Evolutionary conservation across 1,140 invertebrate genomes (phyloP), one percentile per base, ranked within the genome.

Genomic region (Leptopilina clavipes): DNA sequence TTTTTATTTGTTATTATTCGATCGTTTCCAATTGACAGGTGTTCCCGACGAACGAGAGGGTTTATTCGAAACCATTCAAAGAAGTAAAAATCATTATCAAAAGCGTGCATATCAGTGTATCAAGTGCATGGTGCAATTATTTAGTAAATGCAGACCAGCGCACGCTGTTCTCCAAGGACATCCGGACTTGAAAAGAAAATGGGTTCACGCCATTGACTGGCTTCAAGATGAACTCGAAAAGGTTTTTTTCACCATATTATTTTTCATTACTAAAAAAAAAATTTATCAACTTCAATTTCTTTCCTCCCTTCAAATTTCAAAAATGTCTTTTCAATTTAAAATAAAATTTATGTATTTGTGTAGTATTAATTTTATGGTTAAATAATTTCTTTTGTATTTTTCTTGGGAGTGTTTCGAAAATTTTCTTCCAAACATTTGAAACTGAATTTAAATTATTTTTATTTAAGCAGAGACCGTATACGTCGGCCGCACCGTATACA

Each of bases 51-150:
- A 98, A 82, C 92, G 96, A 19, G 97, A 98, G 86, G 97, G 97
- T 0, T 91, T 99, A 37, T 94, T 99, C 85, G 98, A 99, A 83
- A 98, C 96, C 70, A 98, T 98, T 85, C 93, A 95, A 81, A 93
- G 96, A 75, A 96, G 96, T 37, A 98, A 98, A 87, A 96, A 95
- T 81, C 97, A 98, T 91, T 98, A 98, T 89, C 97, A 99, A 88
- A 99, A 99, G 90, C 91, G 97, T 79, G 97, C 97, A 44, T 99
- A 99, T 91, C 97, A 98, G 86, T 98, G 98, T 89, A 98, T 99
- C 44, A 99, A 99, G 90, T 97, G 97, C 87, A 93, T 99, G 91
- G 97, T 98, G 22, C 93, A 94, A 74, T 91, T 99, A 31, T 98
- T 99, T 90, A 94, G 94, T 79, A 96, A 96, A 82, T 97, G 96